Evolutionary conservation across 2,113 vertebrate species (phyloP), one percentile per base, ranked within the genome.

Genomic region (Athene noctua): DNA sequence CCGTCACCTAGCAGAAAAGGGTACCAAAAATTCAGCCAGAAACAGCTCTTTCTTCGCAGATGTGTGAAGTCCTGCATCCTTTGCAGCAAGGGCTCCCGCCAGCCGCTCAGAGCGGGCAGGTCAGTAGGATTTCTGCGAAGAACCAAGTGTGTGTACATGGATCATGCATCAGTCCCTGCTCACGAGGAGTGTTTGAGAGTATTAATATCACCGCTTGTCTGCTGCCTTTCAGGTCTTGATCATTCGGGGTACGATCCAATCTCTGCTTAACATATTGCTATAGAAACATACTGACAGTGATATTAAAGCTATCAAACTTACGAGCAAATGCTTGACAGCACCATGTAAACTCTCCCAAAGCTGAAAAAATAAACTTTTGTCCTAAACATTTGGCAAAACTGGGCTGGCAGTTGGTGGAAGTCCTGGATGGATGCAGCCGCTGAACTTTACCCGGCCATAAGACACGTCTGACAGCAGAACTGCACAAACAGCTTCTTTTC

Each of bases 401-500:
- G 86, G 94, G 77, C n/a, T 90, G 94, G 93, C 70, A 89, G 93
- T 83, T 21, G 58, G 80, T 92, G 85, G 96, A 94, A 96, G 80
- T 94, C 93, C 96, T 75, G 85, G 13, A 18, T 94, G 93, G 15
- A 25, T 86, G 91, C 66, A 49, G 96, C 91, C 14, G 59, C 88
- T 73, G 46, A 81, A 92, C 29, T 55, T 98, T 98, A 99, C 89
- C 98, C 99, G 2, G 98, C 98, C 98, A 99, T 98, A 93, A 99
- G 98, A 97, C 99, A 99, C 20, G 99, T 99, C 70, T 98, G 98
- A 97, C 99, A 99, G 97, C 99, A 99, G 97, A 99, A 99, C 96
- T 99, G 98, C 67, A 98, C 98, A 96, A 99, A 99, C 58, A 99
- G 98, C 95, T 99, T 99, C 97, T 98, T 99, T 95, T 99, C 98